Percentiles rank a stretch among this genome's conserved stretches.
Conservation (phyloP, 2,888 invertebrate species). For the Mesorhabditis spiculigera region DNA sequence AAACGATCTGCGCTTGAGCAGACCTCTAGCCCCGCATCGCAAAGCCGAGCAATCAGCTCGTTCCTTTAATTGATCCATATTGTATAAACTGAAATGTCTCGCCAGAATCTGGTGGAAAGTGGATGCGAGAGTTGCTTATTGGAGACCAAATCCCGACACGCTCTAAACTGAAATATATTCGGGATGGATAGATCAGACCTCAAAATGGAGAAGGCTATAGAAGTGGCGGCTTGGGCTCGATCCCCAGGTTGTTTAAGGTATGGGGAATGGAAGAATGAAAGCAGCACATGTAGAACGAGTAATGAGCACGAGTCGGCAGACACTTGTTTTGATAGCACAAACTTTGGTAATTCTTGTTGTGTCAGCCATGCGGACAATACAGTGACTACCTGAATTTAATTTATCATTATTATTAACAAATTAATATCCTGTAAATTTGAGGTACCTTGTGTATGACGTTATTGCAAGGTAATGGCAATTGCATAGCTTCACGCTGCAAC, state of each 20-base stretch:
- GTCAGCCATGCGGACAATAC: slow-evolving; percentile 46
- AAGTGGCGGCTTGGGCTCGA: slow-evolving; percentile 40
- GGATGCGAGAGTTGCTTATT: slow-evolving; percentile 40
- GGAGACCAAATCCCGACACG: slow-evolving; percentile 48
- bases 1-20: slow-evolving; percentile 42
- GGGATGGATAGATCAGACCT: slow-evolving; percentile 11
- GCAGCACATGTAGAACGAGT: slow-evolving; percentile 45
- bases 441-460: slow-evolving; percentile 54
- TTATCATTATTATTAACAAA: neutral
- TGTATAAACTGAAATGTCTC: slow-evolving; percentile 1
- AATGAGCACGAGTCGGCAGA: slow-evolving; percentile 41
- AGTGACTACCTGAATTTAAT: slow-evolving; percentile 25
- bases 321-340: slow-evolving; percentile 44
- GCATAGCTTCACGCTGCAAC: slow-evolving; percentile 54
- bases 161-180: neutral
- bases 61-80: slow-evolving; percentile 15
- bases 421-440: neutral
- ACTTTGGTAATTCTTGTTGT: slow-evolving; percentile 52
- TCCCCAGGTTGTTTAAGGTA: slow-evolving; percentile 48
- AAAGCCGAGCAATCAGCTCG: slow-evolving; percentile 42
- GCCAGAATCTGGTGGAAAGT: slow-evolving; percentile 43
- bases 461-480: slow-evolving; percentile 49
- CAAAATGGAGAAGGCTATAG: slow-evolving; percentile 51
- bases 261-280: slow-evolving; percentile 53
- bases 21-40: slow-evolving; percentile 29